Percentiles rank a stretch among this genome's conserved stretches.
These are phyloP conservation scores for Riptortus pedestris DNA, from an alignment of 1,140 invertebrate genomes.

Conservation along the genomic window DNA sequence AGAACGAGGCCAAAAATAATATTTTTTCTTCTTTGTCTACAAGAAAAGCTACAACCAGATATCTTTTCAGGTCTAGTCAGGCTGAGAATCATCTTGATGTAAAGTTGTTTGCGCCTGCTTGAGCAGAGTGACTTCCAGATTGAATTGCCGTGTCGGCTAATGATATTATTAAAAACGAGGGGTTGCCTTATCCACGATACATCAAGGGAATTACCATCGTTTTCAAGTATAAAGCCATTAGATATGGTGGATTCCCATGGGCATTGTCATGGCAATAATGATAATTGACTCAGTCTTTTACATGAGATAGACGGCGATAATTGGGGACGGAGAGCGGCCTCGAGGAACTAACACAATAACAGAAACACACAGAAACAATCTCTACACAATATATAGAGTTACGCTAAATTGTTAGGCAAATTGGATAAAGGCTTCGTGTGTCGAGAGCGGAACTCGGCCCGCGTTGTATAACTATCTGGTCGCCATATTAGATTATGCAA, in stretches of 20 bases:
- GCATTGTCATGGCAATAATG: slow-evolving; percentile 2
- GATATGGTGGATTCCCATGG: slow-evolving; percentile 11
- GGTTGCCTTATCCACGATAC: not conserved
- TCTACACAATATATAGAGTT: too few relatives aligned
- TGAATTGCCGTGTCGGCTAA: too few relatives aligned
- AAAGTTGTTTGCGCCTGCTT: too few relatives aligned
- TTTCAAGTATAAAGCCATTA: slow-evolving; percentile 17
- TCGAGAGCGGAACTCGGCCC: not conserved
- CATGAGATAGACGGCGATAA: slow-evolving; percentile 4
- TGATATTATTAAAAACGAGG: too few relatives aligned
- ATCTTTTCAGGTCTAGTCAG: too few relatives aligned
- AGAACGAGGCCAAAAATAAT: too few relatives aligned
- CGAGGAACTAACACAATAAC: not conserved
- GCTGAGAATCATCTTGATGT: too few relatives aligned
- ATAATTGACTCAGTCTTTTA: not conserved
- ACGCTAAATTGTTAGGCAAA: slow-evolving; percentile 9
- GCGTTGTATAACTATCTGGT: not conserved
- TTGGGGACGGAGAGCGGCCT: too few relatives aligned
- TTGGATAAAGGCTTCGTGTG: not conserved
- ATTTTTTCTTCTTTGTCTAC: too few relatives aligned
- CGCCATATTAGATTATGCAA: too few relatives aligned
- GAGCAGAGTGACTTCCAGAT: too few relatives aligned
- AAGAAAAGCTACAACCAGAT: too few relatives aligned
- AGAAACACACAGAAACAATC: not conserved
- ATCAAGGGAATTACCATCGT: not conserved